Evolutionary conservation across 2,888 invertebrate genomes (phyloP), one percentile per base, ranked within the genome.

Genomic region (Cheilosia soror): DNA sequence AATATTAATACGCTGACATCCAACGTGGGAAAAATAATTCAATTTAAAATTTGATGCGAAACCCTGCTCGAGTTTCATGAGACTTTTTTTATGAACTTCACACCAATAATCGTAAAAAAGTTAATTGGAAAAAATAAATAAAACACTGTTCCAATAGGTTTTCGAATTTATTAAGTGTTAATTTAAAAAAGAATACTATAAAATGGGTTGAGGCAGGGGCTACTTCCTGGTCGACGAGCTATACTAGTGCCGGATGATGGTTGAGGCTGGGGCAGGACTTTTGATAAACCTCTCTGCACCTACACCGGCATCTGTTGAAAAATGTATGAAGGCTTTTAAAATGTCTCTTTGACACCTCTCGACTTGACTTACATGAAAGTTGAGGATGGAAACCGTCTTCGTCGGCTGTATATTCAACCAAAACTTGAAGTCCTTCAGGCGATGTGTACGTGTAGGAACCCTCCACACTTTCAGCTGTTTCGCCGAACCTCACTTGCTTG

Each of bases 361-460:
- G 13, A 49, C 44, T 65, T 2, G 65, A 89, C 90, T 89, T 80
- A 91, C 91, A 91, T 44, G 91, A 90, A 27, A 90, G 89, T 3
- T 89, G 76, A 0, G 91, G 91, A 68, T 89, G 89, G 78, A 89
- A 91, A 4, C 91, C 91, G 62, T 90, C 90, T 57, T 90, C 90
- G 88, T 91, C 91, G 13, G 91, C 90, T 2, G 89, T 80, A 49
- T 91, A 91, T 6, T 89, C 89, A 7, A 91, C 90, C 37, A 89
- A 88, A 4, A 91, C 91, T 2, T 89, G 89, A 4, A 91, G 84
- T 25, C 91, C 91, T 80, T 91, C 91, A 7, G 91, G 91, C 0
- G 90, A 88, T 9, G 91, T 88, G 55, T 88, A 91, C 0, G 90
- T 89, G 66, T 90, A 91, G n/a, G 90, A 89, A 0, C 91, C 91